Conservation (phyloP, 1,140 invertebrate species). For the Luehdorfia chinensis region DNA sequence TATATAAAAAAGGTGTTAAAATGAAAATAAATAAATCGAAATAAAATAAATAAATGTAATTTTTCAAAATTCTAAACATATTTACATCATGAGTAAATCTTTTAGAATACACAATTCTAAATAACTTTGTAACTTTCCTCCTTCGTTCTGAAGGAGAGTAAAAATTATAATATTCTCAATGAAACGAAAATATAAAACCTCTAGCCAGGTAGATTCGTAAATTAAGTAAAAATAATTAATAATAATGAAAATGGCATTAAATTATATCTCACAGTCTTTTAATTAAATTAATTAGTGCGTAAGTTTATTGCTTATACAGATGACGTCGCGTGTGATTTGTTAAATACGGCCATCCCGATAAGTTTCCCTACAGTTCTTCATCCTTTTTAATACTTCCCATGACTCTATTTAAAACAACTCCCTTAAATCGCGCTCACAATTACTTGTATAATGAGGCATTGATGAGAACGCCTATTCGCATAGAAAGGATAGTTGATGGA, state of each 20-base stretch:
- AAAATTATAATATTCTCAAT: constrained; percentile 24
- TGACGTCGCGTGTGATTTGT: background rate
- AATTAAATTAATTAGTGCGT: constrained; percentile 48
- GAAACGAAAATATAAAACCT: constrained; percentile 31
- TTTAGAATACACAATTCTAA: constrained; percentile 27
- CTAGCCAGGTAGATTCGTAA: constrained; percentile 21
- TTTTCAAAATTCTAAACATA: constrained; percentile 65
- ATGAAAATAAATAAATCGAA: constrained; percentile 62
- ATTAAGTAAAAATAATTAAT: constrained; percentile 46
- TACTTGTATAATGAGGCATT: too few species aligned
- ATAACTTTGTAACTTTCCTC: constrained; percentile 34
- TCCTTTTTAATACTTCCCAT: too few species aligned
- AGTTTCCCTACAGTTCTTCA: too few species aligned
- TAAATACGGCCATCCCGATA: too few species aligned
- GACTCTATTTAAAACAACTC: too few species aligned
- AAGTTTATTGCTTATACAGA: constrained; percentile 14
- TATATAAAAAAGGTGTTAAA: constrained; percentile 35
- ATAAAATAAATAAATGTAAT: constrained; percentile 77
- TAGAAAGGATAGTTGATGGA: too few species aligned
- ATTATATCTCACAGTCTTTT: constrained; percentile 61
- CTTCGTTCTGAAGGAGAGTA: constrained; percentile 15
- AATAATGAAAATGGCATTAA: constrained; percentile 54
- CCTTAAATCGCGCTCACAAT: too few species aligned
- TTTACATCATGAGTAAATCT: constrained; percentile 69
- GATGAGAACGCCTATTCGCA: too few species aligned